Evolutionary conservation across 1,140 invertebrate genomes (phyloP).

Genomic region (Meloidogyne chitwoodi): DNA sequence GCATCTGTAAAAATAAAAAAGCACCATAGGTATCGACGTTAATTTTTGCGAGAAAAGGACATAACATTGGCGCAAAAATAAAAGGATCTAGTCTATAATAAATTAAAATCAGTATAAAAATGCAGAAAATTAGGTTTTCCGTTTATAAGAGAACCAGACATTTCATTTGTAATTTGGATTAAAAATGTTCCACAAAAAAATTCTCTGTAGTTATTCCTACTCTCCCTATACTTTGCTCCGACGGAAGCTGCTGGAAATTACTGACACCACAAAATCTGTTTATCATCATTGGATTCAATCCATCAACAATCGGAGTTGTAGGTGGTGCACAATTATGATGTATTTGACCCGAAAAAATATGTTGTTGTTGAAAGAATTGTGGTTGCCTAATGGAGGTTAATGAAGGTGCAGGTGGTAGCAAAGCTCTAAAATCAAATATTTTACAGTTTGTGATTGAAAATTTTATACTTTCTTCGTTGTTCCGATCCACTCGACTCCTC

Average conservation of each 20-base stretch:
- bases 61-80: too few relatives aligned
- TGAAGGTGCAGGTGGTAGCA: constrained; percentile 26
- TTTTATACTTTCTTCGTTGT: constrained; percentile 40
- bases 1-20: neutral
- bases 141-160: too few relatives aligned
- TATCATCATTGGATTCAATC: neutral
- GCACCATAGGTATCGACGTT: too few relatives aligned
- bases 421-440: constrained; percentile 1
- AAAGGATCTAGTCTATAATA: too few relatives aligned
- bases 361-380: neutral
- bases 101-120: too few relatives aligned
- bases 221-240: neutral
- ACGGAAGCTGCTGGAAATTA: neutral
- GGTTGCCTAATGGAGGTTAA: neutral
- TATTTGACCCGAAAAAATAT: neutral
- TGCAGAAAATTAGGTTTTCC: too few relatives aligned
- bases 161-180: neutral
- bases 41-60: neutral
- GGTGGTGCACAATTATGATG: neutral
- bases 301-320: neutral
- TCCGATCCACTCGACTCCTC: constrained; percentile 52
- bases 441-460: neutral
- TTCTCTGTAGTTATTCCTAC: neutral
- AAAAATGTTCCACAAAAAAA: constrained; percentile 23
- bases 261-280: neutral